phyloP scores from a whole-genome alignment of 1,140 invertebrate species.

The Pentalonia nigronervosa region DNA sequence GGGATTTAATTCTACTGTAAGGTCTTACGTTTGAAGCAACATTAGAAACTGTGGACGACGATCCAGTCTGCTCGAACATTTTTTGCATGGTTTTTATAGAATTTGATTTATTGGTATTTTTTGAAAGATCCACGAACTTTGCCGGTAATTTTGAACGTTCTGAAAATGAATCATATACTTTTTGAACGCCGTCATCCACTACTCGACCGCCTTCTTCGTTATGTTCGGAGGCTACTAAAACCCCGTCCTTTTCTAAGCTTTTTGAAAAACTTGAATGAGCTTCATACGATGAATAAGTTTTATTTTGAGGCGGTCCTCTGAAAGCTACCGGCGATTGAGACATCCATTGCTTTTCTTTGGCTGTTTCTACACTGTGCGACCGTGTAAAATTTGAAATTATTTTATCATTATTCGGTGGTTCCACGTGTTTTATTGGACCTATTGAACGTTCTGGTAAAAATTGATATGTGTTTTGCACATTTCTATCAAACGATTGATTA shows the following conservation, averaged over 20 bases:
- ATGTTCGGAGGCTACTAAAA: slow-evolving; percentile 19
- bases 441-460: not conserved
- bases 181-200: slow-evolving; percentile 22
- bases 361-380: not conserved
- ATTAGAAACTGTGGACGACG: not conserved
- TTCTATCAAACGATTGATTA: not conserved
- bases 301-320: not conserved
- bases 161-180: slow-evolving; percentile 29
- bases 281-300: slow-evolving; percentile 10
- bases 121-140: not conserved
- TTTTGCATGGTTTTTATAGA: slow-evolving; percentile 55
- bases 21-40: not conserved
- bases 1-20: slow-evolving; percentile 11
- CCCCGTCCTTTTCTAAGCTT: slow-evolving; percentile 4
- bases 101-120: slow-evolving; percentile 35
- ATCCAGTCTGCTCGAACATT: slow-evolving; percentile 47
- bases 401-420: not conserved
- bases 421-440: slow-evolving; percentile 10
- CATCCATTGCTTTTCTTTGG: not conserved
- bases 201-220: slow-evolving; percentile 26
- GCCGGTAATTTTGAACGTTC: slow-evolving; percentile 31
- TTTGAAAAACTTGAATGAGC: slow-evolving; percentile 25
- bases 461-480: not conserved
- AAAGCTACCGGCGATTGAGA: not conserved
- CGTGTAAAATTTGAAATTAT: not conserved